Conservation (phyloP, 2,113 vertebrate species). For the Lates calcarifer region DNA sequence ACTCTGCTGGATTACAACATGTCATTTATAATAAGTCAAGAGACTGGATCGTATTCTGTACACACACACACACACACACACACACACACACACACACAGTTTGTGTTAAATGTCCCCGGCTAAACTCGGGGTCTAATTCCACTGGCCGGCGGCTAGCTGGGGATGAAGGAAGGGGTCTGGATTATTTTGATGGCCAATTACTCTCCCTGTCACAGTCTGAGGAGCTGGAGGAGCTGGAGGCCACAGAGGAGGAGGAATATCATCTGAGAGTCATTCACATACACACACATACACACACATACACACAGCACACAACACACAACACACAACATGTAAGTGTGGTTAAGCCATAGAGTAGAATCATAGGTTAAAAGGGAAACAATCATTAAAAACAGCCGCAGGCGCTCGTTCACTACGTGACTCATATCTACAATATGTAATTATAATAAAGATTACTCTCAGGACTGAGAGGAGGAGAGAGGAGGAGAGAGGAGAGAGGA, state of each 20-base stretch:
- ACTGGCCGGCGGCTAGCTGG: slow-evolving; percentile 39
- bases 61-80: slow-evolving; percentile 20
- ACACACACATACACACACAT: slow-evolving; percentile 41
- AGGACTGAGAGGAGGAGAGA: too few relatives aligned
- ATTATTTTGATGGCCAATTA: slow-evolving; percentile 82
- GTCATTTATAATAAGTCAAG: slow-evolving; percentile 5
- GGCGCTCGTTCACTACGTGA: slow-evolving; percentile 33
- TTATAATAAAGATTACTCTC: slow-evolving; percentile 53
- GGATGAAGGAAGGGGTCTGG: slow-evolving; percentile 71
- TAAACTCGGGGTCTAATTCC: slow-evolving; percentile 70
- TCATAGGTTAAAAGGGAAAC: slow-evolving; percentile 40
- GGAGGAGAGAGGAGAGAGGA: too few relatives aligned
- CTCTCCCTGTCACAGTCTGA: slow-evolving; percentile 73
- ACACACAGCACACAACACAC: slow-evolving; percentile 30
- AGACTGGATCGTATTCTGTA: slow-evolving; percentile 10
- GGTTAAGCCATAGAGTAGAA: slow-evolving; percentile 40
- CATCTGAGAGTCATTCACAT: slow-evolving; percentile 44
- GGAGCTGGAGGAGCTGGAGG: slow-evolving; percentile 53
- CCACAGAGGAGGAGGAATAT: slow-evolving; percentile 47
- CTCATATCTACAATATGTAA: slow-evolving; percentile 44
- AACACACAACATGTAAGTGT: slow-evolving; percentile 28
- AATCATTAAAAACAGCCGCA: slow-evolving; percentile 54
- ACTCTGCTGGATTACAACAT: neutral
- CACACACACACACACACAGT: slow-evolving; percentile 5
- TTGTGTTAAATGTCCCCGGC: slow-evolving; percentile 55